phyloP scores from a whole-genome alignment of 1,140 invertebrate genomes.

The Danaus melanippus region DNA sequence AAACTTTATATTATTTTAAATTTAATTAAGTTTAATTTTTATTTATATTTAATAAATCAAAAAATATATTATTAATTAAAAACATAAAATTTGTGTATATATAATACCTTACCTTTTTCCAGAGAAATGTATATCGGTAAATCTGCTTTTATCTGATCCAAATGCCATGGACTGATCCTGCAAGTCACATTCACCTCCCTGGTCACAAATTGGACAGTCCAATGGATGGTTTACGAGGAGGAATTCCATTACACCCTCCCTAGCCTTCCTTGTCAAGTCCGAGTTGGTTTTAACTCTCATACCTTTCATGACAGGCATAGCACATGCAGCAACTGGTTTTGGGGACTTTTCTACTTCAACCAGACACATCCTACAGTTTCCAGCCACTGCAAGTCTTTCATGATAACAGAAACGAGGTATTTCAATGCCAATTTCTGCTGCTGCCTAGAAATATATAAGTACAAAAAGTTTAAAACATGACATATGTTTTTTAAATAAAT shows the following conservation, averaged over 20 bases:
- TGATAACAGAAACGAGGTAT: constrained; percentile 99
- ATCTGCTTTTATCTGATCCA: constrained; percentile 95
- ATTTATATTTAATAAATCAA: too few relatives aligned
- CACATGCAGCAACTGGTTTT: constrained; percentile 98
- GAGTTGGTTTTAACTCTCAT: constrained; percentile 97
- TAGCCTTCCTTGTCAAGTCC: constrained; percentile 89
- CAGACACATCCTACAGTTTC: constrained; percentile 99
- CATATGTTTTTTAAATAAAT: constrained; percentile 1
- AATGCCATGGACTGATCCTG: constrained; percentile 99
- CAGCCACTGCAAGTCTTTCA: constrained; percentile 97
- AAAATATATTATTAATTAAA: background rate
- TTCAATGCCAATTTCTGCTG: constrained; percentile 95
- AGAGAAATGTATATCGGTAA: constrained; percentile 92
- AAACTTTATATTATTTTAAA: too few relatives aligned
- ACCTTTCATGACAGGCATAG: constrained; percentile 99
- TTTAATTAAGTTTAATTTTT: too few relatives aligned
- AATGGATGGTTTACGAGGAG: constrained; percentile 98
- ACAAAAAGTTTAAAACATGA: constrained; percentile 9
- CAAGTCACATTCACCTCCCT: constrained; percentile 99
- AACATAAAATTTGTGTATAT: constrained; percentile 6
- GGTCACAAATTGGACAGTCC: constrained; percentile 99
- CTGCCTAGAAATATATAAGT: constrained; percentile 77
- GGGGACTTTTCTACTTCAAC: constrained; percentile 98
- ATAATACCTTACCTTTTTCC: constrained; percentile 83
- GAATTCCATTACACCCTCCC: constrained; percentile 99